Evolutionary conservation across 2,888 invertebrate genomes (phyloP), one percentile per base, ranked within the genome.

Genomic region (Anoncus sp.): DNA sequence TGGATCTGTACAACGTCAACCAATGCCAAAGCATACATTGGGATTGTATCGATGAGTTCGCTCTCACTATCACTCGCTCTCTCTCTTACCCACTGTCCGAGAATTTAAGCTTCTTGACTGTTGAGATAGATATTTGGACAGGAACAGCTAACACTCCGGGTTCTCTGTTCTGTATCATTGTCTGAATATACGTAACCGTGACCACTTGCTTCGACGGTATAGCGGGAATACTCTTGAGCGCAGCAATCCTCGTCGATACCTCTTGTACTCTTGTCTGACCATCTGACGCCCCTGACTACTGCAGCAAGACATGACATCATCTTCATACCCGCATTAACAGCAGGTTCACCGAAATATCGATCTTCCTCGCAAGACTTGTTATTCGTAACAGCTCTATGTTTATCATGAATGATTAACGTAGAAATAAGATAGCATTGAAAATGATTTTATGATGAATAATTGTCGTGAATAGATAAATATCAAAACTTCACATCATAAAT

Each of bases 251-350:
- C n/a, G 40, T 63, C 51, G 38, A 47, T 49, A 27, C 38, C 51
- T 49, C 66, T 47, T 55, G 57, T 45, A 45, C 57, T 51, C 67
- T 35, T 74, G 79, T 76, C 76, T 35, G 63, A 81, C 78, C 80
- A 78, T 60, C 73, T 78, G 78, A 74, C 72, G 73, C 73, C 73
- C 10, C 49, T 57, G 57, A 73, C 73, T 73, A 73, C 70, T 73
- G 73, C 49, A 51, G 47, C 65, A 73, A 73, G 66, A 69, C 77
- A 51, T 35, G 27, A 10, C 49, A 43, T 38, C 57, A 45, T 69
- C 66, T 70, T 77, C 10, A 65, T 55, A 47, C 62, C 60, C 47
- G n/a, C 60, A 40, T 27, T 7, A 38, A 45, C 38, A 47, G 16
- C 40, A 60, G 38, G 12, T 63, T 2, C 16, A 51, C 40, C 35